These are phyloP conservation scores for Aythya baeri DNA, from an alignment of 2,113 vertebrate genomes.

Conservation along the genomic window DNA sequence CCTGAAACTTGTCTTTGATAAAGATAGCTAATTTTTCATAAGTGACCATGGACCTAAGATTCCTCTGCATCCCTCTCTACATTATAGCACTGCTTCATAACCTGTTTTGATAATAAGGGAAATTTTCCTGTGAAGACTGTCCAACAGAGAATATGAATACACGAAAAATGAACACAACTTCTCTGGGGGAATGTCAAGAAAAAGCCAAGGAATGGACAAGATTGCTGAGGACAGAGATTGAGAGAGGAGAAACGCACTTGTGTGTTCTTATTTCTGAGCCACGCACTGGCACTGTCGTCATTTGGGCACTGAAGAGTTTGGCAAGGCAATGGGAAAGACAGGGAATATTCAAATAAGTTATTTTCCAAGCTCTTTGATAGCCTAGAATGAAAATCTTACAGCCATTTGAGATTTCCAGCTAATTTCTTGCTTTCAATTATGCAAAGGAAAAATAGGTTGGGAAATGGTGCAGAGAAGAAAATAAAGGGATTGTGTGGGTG, in stretches of 20 bases:
- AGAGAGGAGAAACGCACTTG: not conserved
- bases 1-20: not conserved
- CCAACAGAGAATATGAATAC: not conserved
- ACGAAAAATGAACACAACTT: not conserved
- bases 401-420: not conserved
- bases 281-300: not conserved
- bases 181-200: not conserved
- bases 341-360: not conserved
- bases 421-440: conserved; percentile 20
- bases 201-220: not conserved
- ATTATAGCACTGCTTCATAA: not conserved
- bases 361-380: not conserved
- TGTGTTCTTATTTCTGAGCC: accelerated
- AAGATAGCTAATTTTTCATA: not conserved
- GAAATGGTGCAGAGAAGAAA: not conserved
- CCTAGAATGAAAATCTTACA: not conserved
- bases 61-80: not conserved
- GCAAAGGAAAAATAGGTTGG: not conserved
- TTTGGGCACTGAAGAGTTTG: not conserved
- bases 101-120: not conserved
- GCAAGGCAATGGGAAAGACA: not conserved
- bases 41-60: not conserved
- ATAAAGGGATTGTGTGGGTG: conserved; percentile 22
- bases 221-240: not conserved
- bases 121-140: not conserved